These are phyloP conservation scores for Axea sp. DNA, from an alignment of 2,888 invertebrate genomes.

Conservation along the genomic window DNA sequence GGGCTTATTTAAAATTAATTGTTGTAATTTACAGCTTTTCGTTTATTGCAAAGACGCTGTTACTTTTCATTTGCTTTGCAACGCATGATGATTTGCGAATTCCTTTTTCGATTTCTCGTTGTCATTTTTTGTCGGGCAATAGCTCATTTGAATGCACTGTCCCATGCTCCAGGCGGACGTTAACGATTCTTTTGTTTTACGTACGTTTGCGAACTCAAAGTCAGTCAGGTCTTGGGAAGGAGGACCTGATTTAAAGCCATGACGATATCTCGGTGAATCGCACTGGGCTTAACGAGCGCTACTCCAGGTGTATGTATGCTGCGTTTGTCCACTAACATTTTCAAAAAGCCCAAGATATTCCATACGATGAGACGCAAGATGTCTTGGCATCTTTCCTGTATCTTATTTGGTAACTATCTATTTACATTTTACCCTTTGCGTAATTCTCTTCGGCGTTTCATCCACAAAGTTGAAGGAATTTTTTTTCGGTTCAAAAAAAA, in stretches of 20 bases:
- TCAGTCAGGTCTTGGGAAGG: conserved; percentile 64
- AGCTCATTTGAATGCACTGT: conserved; percentile 75
- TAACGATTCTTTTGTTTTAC: conserved; percentile 76
- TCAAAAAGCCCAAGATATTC: conserved; percentile 57
- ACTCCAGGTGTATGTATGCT: conserved; percentile 66
- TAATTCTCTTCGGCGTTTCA: conserved; percentile 32
- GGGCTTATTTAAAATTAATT: too few species aligned
- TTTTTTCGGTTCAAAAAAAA: conserved; percentile 13
- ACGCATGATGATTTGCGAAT: conserved; percentile 49
- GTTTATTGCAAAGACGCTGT: too few species aligned
- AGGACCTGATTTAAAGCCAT: conserved; percentile 75
- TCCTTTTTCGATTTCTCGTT: conserved; percentile 61
- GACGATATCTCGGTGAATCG: conserved; percentile 75
- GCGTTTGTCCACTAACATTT: conserved; percentile 61
- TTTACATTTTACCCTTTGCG: conserved; percentile 54
- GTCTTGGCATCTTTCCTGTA: conserved; percentile 47
- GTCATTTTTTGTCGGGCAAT: conserved; percentile 71
- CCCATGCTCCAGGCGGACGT: conserved; percentile 69
- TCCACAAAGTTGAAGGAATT: conserved; percentile 12
- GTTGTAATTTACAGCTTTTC: too few species aligned
- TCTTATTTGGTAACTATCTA: conserved; percentile 55
- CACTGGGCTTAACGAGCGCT: conserved; percentile 74
- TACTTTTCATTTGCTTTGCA: too few species aligned
- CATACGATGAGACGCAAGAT: conserved; percentile 48
- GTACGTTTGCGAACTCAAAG: conserved; percentile 66